Evolutionary conservation across 2,113 vertebrate genomes (phyloP), one percentile per base, ranked within the genome.

Genomic region (Hydrolagus affinis): DNA sequence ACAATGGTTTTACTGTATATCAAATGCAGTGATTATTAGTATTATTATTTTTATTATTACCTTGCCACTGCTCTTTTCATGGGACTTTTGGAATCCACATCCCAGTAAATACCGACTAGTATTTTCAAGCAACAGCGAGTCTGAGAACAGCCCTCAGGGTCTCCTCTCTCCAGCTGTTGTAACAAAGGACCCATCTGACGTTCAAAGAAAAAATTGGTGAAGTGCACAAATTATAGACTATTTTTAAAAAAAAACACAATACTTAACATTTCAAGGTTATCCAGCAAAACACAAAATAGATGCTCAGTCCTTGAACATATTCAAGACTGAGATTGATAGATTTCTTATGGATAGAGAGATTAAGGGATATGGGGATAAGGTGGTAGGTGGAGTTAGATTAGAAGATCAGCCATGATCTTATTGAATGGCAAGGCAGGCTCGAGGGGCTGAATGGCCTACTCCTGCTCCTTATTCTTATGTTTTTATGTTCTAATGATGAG

Each of bases 51-150:
- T 11, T 64, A 7, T 64, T 11, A 80, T 91, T 93, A 95, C 94
- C 94, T 95, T 85, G 91, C 89, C 86, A 94, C 87, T 32, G 95
- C 95, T 89, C 95, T 94, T 88, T 96, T 95, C 85, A 98, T 90
- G 2, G 97, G 97, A 89, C 98, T 98, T 91, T 96, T 98, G 17
- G 86, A 21, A 86, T 86, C 88, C 89, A 98, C 89, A 57, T 94
- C 94, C 87, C 94, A 95, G 89, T 95, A 97, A 0, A 89, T 89
- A 83, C 92, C 88, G 25, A 91, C 92, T 88, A 99, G 88, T 59
- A 95, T 88, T 88, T 94, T 91, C 70, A 98, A 91, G 89, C 95
- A 97, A 86, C 91, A 86, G 85, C 89, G 88, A 76, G 96, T 77
- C 87, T 94, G 90, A 11, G 91, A 88, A 86, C 91, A 89, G 69